Evolutionary conservation across 2,888 invertebrate species (phyloP), one percentile per base, ranked within the genome.

Genomic region (Hyposoter dolosus): DNA sequence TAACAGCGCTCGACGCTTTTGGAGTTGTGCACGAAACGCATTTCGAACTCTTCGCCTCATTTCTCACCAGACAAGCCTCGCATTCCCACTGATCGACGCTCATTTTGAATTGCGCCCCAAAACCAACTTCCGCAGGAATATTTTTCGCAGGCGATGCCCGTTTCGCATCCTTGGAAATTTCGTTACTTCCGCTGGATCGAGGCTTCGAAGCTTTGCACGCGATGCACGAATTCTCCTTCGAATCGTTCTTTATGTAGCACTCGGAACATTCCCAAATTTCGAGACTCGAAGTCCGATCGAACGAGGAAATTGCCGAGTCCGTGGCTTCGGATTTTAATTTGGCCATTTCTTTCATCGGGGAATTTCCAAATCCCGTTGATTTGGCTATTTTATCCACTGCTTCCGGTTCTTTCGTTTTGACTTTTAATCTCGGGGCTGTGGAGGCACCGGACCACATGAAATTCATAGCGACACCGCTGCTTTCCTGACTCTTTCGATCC

Each of bases 1-100:
- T 79, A 7, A n/a, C 12, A 3, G 12, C 15, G 7, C 45, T 43
- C 23, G 43, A 35, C 6, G 95, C 94, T 90, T 95, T 95, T 12
- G 93, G 92, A 4, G 95, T 93, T 85, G 94, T 93, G 90, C 96
- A 96, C 1, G 96, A 95, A 3, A 94, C 93, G 91, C 96, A 96
- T 77, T 94, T 95, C 0, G 68, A 89, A 5, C 91, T 91, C 0
- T 93, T 94, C 17, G 91, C 91, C 79, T 95, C 93, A 90, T 96
- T 96, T 76, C 93, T 93, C 5, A 96, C 93, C 92, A 95, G 93
- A 91, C 96, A 96, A 9, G 94, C 94, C 6, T 93, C 88, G 90
- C 96, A 96, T 88, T 95, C 95, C 96, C 96, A 96, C 32, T 85
- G 88, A 43, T 66, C 86, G 7, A 12, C 28, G 32, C 86, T 86